Evolutionary conservation across 2,797 vertebrate species (phyloP), one percentile per base, ranked within the genome.

Genomic region (Pachyuromys duprasi): DNA sequence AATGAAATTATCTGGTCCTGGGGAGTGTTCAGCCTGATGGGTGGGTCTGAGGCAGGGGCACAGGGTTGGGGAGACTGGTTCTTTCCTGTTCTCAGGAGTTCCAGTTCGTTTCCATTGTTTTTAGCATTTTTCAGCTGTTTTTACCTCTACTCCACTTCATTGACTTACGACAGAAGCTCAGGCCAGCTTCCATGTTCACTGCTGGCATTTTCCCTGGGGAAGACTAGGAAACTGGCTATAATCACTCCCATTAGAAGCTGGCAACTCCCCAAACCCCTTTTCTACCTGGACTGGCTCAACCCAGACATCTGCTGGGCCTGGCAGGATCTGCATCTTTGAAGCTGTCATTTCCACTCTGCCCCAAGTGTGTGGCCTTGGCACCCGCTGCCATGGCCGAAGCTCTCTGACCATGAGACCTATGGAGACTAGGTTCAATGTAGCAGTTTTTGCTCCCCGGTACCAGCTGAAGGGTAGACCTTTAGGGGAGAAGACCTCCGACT

Each of bases 211-310:
- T 36, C 90, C 84, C 45, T 15, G 63, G 74, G 57, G 93, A 36
- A 93, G 55, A 70, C 42, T 12, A 69, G 89, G 65, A 92, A 57
- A 8, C 7, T 1, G 65, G 69, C 82, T 87, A 0, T 94, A 26
- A 92, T 87, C 69, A 33, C 42, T 72, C 33, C 78, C 74, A 78
- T 93, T 93, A 95, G 94, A 39, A n/a, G 45, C 9, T 93, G 93
- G 95, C 94, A 65, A 60, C 28, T 80, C 76, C 86, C 91, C 89
- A 87, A 0, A 17, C 45, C 5, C 1, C 49, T 60, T 72, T 84
- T 57, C 76, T 33, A 89, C 90, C 42, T 91, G 78, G 65, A n/a
- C 80, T 53, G 42, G 75, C 70, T 91, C 70, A 36, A 49, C 45
- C 20, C 72, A 55, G 80, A 76, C 62, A 57, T 55, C 53, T 84